Evolutionary conservation across 2,113 vertebrate species (phyloP).

Genomic region (Ciconia stormi): DNA sequence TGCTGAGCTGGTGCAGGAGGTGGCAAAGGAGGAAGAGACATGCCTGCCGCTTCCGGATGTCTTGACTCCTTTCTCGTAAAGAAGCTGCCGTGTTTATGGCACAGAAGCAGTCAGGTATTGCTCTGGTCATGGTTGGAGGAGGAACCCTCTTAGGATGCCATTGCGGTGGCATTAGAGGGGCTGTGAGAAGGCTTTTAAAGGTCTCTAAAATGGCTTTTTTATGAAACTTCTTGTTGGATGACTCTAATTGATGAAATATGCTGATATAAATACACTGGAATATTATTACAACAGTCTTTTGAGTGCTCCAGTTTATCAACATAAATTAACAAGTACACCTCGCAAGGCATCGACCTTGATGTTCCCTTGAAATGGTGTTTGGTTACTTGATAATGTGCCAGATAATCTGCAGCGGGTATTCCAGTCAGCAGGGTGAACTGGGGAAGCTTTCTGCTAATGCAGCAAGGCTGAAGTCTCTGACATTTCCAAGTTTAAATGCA

Average conservation of each 20-base stretch:
- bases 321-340: constrained; percentile 36
- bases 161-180: not conserved
- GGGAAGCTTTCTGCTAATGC: not conserved
- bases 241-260: not conserved
- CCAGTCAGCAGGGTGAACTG: not conserved
- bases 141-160: rapidly evolving
- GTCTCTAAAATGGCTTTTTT: not conserved
- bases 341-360: not conserved
- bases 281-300: constrained; percentile 13
- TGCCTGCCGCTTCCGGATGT: rapidly evolving
- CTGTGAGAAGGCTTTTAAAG: not conserved
- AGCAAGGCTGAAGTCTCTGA: not conserved
- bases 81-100: rapidly evolving
- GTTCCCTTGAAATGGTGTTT: constrained; percentile 35
- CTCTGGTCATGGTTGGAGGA: not conserved
- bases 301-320: constrained; percentile 23
- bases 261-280: not conserved
- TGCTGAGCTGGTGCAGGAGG: not conserved
- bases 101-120: rapidly evolving
- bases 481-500: constrained; percentile 26
- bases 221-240: not conserved
- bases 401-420: not conserved
- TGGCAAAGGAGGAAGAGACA: not conserved
- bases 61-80: not conserved
- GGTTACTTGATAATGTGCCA: not conserved